These are phyloP conservation scores for Pundamilia nyererei DNA, from an alignment of 2,113 vertebrate genomes.

Conservation along the genomic window DNA sequence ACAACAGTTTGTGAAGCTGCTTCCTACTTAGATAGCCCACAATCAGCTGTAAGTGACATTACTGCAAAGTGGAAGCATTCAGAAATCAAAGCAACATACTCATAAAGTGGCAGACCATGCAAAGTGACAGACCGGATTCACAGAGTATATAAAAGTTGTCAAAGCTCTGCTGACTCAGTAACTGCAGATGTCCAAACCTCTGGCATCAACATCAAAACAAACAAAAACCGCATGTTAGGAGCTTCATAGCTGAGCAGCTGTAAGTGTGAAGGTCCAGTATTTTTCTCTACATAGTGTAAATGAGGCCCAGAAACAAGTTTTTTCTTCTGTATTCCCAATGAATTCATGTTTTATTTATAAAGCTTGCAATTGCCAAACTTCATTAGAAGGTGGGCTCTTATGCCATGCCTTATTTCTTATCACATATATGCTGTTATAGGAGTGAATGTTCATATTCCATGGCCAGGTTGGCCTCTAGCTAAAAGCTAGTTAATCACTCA, in stretches of 20 bases:
- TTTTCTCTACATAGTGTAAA: not conserved
- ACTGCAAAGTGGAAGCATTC: not conserved
- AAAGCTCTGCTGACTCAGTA: not conserved
- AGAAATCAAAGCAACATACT: not conserved
- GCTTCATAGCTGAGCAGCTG: not conserved
- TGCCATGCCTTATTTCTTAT: not conserved
- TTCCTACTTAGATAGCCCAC: not conserved
- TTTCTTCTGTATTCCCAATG: not conserved
- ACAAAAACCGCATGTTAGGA: rapidly evolving
- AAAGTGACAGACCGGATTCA: not conserved
- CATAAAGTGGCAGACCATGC: not conserved
- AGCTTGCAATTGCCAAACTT: not conserved
- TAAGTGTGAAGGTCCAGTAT: not conserved
- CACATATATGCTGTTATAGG: not conserved
- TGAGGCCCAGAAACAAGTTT: not conserved
- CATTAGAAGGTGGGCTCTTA: not conserved
- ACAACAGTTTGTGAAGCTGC: not conserved
- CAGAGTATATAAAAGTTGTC: not conserved
- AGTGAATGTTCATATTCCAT: not conserved
- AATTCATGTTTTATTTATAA: not conserved
- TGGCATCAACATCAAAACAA: not conserved
- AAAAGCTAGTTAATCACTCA: not conserved
- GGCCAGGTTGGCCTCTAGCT: not conserved
- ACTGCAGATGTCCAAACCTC: not conserved
- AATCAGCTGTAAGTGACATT: not conserved